phyloP scores from a whole-genome alignment of 1,140 invertebrate species.

The Aphaenogaster ashmeadi region DNA sequence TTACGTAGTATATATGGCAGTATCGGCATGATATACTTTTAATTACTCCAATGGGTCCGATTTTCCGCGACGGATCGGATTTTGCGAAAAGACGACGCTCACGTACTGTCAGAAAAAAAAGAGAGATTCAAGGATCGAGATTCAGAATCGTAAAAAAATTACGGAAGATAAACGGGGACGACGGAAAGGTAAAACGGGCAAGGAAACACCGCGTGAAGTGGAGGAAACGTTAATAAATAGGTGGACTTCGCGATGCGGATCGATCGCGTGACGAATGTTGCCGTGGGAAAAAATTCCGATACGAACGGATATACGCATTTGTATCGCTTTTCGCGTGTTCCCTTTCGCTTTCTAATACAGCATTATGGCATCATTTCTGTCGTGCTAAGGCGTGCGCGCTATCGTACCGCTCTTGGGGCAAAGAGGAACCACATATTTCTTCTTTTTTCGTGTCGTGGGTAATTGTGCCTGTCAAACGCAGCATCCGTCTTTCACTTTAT shows the following conservation, averaged over 20 bases:
- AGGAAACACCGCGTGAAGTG: background rate
- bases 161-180: conserved; percentile 19
- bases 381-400: conserved; percentile 52
- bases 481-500: conserved; percentile 19
- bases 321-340: conserved; percentile 46
- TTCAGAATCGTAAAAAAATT: background rate
- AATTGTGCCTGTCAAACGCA: conserved; percentile 11
- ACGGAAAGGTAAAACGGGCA: background rate
- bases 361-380: conserved; percentile 57
- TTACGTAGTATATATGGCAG: conserved; percentile 82
- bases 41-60: conserved; percentile 55
- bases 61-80: conserved; percentile 63
- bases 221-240: conserved; percentile 20
- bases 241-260: conserved; percentile 4
- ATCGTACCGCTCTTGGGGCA: conserved; percentile 16
- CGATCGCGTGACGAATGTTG: conserved; percentile 18
- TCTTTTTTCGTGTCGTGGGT: background rate
- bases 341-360: conserved; percentile 50
- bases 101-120: conserved; percentile 10
- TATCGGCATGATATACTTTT: conserved; percentile 81
- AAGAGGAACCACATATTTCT: conserved; percentile 17
- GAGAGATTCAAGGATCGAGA: background rate
- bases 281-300: conserved; percentile 7
- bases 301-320: conserved; percentile 25
- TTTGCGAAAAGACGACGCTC: conserved; percentile 47